These are phyloP conservation scores for Euwallacea similis DNA, from an alignment of 1,140 invertebrate genomes.

Conservation along the genomic window DNA sequence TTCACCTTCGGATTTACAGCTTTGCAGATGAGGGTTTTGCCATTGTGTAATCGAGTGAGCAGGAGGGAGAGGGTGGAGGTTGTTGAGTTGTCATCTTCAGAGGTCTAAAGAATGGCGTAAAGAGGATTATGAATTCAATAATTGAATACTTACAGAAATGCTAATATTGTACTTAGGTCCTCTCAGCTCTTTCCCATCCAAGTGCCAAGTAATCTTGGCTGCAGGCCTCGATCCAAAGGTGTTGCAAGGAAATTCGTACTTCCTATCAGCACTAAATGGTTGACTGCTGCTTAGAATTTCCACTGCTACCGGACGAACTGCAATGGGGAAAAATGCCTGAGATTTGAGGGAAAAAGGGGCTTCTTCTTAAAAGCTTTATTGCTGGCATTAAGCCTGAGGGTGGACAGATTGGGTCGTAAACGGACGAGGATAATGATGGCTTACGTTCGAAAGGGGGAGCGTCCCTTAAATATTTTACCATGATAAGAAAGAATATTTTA, in stretches of 20 bases:
- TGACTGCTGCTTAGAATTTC: slow-evolving; percentile 76
- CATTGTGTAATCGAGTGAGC: slow-evolving; percentile 76
- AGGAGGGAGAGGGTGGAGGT: slow-evolving; percentile 73
- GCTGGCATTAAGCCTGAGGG: no score
- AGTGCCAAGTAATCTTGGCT: slow-evolving; percentile 79
- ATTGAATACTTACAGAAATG: neutral
- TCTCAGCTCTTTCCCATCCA: slow-evolving; percentile 68
- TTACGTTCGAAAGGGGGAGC: no score
- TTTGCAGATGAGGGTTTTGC: slow-evolving; percentile 74
- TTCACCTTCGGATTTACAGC: slow-evolving; percentile 78
- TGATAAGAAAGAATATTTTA: no score
- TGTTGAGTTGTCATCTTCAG: slow-evolving; percentile 78
- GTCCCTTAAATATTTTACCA: no score
- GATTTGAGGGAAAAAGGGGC: neutral
- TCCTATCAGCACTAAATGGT: slow-evolving; percentile 77
- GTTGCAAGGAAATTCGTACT: slow-evolving; percentile 76
- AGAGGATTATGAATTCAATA: neutral
- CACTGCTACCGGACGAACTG: slow-evolving; percentile 77
- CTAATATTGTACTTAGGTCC: slow-evolving; percentile 52
- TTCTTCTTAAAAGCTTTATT: no score
- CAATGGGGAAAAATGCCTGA: slow-evolving; percentile 41
- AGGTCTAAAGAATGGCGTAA: slow-evolving; percentile 60
- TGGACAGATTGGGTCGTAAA: no score
- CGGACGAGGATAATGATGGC: no score
- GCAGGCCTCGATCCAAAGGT: slow-evolving; percentile 79